Conservation (phyloP, 2,888 invertebrate species). For the Cremastobaeus sp. region DNA sequence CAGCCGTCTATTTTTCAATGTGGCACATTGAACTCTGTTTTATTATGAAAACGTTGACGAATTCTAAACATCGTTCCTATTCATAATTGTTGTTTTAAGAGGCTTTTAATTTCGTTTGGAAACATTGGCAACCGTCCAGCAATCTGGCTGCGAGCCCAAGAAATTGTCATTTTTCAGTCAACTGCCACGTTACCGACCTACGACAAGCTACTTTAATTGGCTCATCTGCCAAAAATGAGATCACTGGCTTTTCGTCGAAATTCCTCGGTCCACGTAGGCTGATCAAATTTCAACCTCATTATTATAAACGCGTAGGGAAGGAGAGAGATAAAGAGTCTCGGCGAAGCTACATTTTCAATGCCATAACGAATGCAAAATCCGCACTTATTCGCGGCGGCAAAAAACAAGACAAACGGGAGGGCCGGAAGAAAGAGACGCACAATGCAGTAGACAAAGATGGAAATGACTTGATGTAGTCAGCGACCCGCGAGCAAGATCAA, state of each 20-base stretch:
- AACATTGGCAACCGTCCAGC: constrained; percentile 57
- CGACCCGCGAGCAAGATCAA: constrained; percentile 19
- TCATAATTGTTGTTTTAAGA: constrained; percentile 47
- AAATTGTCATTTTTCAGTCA: constrained; percentile 59
- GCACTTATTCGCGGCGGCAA: not conserved
- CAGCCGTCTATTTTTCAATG: too few species aligned
- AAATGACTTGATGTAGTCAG: constrained; percentile 7
- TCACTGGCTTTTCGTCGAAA: constrained; percentile 22
- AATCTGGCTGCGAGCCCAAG: constrained; percentile 52
- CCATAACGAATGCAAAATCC: not conserved
- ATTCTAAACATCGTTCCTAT: constrained; percentile 8
- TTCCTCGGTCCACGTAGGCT: constrained; percentile 22
- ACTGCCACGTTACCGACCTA: constrained; percentile 58
- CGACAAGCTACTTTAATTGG: constrained; percentile 58
- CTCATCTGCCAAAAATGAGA: constrained; percentile 41
- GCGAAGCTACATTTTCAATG: constrained; percentile 26
- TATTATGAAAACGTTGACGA: not conserved
- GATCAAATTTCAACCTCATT: constrained; percentile 44
- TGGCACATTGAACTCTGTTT: constrained; percentile 35
- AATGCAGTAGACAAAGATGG: too few species aligned
- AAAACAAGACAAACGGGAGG: not conserved
- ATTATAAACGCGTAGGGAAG: constrained; percentile 30
- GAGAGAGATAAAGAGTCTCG: too few species aligned
- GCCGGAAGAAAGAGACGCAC: not conserved
- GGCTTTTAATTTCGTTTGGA: constrained; percentile 55